Evolutionary conservation across 2,888 invertebrate species (phyloP).

Genomic region (Erebia ligea): DNA sequence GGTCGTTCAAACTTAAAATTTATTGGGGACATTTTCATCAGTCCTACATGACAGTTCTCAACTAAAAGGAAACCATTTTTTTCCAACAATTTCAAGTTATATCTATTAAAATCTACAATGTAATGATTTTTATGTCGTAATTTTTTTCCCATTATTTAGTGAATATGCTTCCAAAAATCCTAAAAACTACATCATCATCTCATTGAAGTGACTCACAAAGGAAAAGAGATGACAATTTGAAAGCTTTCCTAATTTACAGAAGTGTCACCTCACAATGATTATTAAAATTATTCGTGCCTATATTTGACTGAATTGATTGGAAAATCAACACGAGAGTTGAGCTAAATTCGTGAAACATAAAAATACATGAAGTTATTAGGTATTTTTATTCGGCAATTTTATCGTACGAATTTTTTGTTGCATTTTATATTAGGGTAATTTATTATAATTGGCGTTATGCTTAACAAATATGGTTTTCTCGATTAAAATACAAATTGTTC

Average conservation of each 20-base stretch:
- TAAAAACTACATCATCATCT: not conserved
- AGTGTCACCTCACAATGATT: constrained; percentile 46
- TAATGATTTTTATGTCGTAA: not conserved
- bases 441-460: constrained; percentile 4
- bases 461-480: not conserved
- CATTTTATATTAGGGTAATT: not conserved
- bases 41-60: not conserved
- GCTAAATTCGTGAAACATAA: constrained; percentile 45
- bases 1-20: too few species aligned
- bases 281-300: constrained; percentile 44
- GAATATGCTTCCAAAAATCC: not conserved
- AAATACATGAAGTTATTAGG: constrained; percentile 10
- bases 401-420: not conserved
- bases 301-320: constrained; percentile 50
- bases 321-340: constrained; percentile 48
- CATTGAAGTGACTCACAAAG: constrained; percentile 21
- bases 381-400: not conserved
- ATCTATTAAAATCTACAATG: not conserved
- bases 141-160: not conserved
- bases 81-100: not conserved
- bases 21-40: too few species aligned
- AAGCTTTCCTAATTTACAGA: constrained; percentile 26
- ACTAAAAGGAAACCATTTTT: not conserved
- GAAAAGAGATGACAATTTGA: constrained; percentile 38
- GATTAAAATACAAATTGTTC: not conserved